Conservation (phyloP, 2,113 vertebrate species). For the Periophthalmus modestus region DNA sequence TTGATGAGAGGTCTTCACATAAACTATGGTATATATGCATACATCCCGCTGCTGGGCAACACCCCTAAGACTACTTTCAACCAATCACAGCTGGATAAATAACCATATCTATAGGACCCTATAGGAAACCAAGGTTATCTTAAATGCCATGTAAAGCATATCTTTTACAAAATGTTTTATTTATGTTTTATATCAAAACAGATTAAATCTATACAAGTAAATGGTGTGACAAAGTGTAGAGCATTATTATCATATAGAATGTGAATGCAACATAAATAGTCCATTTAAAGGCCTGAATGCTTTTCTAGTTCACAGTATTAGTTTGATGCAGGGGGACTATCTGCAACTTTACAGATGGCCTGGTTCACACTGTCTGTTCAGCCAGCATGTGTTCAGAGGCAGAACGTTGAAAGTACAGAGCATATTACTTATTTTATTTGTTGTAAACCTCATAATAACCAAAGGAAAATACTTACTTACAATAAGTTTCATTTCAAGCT, state of each 20-base stretch:
- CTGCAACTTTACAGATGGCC: neutral
- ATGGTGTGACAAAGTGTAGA: neutral
- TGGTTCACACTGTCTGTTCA: neutral
- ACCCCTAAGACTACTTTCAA: too few species aligned
- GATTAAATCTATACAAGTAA: neutral
- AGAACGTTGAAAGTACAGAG: neutral
- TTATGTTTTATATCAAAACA: neutral
- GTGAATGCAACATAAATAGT: neutral
- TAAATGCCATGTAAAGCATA: too few species aligned
- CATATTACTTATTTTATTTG: neutral
- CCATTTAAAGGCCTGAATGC: neutral
- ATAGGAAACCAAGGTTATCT: neutral
- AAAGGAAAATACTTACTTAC: neutral
- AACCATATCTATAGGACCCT: neutral
- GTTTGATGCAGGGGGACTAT: neutral
- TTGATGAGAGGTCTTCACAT: neutral
- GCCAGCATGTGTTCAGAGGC: neutral
- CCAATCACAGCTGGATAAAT: neutral
- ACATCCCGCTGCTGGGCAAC: too few species aligned
- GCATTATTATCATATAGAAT: neutral
- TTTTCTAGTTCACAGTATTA: too few species aligned
- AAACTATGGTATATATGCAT: neutral
- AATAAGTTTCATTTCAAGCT: too few species aligned
- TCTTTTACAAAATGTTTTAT: too few species aligned
- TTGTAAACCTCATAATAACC: neutral